Conservation (phyloP, 2,888 invertebrate species). For the Drosophila helvetica region DNA sequence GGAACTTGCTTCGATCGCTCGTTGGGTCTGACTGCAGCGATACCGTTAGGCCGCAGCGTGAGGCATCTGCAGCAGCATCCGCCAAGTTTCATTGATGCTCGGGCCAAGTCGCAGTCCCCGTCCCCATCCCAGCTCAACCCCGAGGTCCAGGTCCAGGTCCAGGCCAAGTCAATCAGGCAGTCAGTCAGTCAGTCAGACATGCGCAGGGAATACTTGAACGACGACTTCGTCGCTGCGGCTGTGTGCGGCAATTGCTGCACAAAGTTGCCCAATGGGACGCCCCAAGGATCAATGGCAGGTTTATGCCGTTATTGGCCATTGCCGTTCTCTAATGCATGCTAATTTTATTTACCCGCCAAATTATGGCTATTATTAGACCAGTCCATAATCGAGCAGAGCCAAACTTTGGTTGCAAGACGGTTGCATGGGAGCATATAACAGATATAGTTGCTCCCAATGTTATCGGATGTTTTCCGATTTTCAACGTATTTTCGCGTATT, state of each 20-base stretch:
- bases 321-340: conserved; percentile 68
- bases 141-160: conserved; percentile 32
- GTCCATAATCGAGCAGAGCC: conserved; percentile 22
- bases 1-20: neutral
- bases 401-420: conserved; percentile 5
- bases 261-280: conserved; percentile 71
- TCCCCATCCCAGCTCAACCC: conserved; percentile 11
- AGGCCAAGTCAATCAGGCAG: conserved; percentile 70
- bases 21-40: conserved; percentile 4
- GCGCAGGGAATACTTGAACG: conserved; percentile 53
- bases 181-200: conserved; percentile 50
- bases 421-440: no score
- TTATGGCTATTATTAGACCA: conserved; percentile 73
- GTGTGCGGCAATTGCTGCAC: conserved; percentile 46
- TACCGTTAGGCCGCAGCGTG: conserved; percentile 69
- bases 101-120: conserved; percentile 30
- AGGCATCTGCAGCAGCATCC: conserved; percentile 45
- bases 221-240: conserved; percentile 11
- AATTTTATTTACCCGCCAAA: conserved; percentile 74
- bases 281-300: conserved; percentile 77
- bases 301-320: conserved; percentile 70
- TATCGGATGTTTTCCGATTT: no score
- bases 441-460: no score
- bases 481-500: no score
- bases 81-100: conserved; percentile 70